phyloP scores from a whole-genome alignment of 1,140 invertebrate species.

The Caerostris darwini region DNA sequence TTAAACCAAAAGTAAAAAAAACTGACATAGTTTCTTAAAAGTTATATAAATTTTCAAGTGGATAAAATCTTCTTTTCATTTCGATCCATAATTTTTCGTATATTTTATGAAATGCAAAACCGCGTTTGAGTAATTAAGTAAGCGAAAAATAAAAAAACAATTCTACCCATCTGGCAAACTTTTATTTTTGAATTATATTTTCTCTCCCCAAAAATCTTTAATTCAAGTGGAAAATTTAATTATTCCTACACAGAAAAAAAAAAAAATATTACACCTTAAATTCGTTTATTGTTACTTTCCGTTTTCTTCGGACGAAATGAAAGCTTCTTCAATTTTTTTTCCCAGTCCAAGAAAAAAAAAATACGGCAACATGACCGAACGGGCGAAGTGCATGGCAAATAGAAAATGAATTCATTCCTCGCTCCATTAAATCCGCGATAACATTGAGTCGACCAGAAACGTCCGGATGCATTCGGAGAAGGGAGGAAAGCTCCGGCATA shows the following conservation, averaged over 20 bases:
- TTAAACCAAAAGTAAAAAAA: too few species aligned
- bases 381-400: slow-evolving; percentile 1
- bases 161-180: neutral
- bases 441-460: slow-evolving; percentile 7
- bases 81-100: too few species aligned
- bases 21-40: too few species aligned
- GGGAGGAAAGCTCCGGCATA: neutral
- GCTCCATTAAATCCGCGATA: slow-evolving; percentile 23
- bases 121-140: too few species aligned
- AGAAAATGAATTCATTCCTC: slow-evolving; percentile 25
- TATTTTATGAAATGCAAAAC: too few species aligned
- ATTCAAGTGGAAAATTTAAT: neutral
- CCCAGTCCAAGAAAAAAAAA: neutral
- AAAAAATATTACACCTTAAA: neutral
- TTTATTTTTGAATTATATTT: neutral
- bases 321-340: neutral
- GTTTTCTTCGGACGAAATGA: neutral
- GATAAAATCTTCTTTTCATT: too few species aligned
- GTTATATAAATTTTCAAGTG: too few species aligned
- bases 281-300: neutral
- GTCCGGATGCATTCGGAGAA: neutral
- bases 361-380: neutral
- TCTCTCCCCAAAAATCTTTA: neutral
- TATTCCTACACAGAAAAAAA: neutral
- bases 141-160: too few species aligned